Evolutionary conservation across 2,113 vertebrate genomes (phyloP), one percentile per base, ranked within the genome.

Genomic region (Gobiocypris rarus): DNA sequence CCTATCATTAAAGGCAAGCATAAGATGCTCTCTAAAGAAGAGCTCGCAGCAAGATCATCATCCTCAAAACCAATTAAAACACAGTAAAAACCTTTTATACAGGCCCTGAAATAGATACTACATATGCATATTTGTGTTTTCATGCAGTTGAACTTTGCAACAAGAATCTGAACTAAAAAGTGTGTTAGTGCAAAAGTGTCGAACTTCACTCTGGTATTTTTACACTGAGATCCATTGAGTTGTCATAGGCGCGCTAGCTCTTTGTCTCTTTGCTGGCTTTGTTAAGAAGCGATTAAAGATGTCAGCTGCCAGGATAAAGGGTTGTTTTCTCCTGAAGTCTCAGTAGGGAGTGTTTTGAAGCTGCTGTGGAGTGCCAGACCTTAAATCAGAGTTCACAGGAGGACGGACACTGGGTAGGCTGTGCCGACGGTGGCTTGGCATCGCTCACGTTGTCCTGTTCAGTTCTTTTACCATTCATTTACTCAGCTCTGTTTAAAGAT

Each of bases 401-500:
- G 82, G 85, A 75, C 63, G 13, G 85, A 75, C 52, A 13, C 24
- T 61, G 3, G 52, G 41, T 61, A 63, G 61, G 19, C 14, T n/a
- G 13, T 19, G 43, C 19, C 5, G 24, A 48, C 19, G 31, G 71
- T 67, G 58, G n/a, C 45, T 76, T 75, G 54, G 56, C 81, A 71
- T 28, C 5, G 1, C 17, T 74, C 15, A 9, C 2, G 52, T 26
- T 6, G 19, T 15, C n/a, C 56, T 24, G 9, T 63, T 75, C 31
- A 14, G 73, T 43, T 50, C 38, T 43, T 76, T 75, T 56, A 76
- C 73, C 52, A 54, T 85, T 81, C 38, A 83, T 85, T 83, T 61
- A 83, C 80, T 65, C 65, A 15, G 19, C 61, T 45, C 61, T 85
- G 75, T 79, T 61, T 81, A 85, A 83, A 65, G 15, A 67, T 75